Percentiles rank a stretch among this genome's conserved stretches.
Conservation (phyloP, 35 echinoderm and acorn worm species). For the Lytechinus pictus region DNA sequence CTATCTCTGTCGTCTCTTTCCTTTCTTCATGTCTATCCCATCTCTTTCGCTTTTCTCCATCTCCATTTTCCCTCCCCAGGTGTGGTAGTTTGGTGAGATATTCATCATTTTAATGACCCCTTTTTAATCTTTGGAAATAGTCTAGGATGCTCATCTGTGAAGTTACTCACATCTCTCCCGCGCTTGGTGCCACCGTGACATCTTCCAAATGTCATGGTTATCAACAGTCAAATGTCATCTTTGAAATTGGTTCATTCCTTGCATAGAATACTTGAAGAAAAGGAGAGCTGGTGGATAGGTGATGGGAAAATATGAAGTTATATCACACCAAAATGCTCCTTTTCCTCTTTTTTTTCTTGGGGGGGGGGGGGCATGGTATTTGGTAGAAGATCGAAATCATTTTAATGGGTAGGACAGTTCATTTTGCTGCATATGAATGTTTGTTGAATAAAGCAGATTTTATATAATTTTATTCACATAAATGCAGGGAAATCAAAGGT, state of each 20-base stretch:
- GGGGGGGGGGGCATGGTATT: not conserved
- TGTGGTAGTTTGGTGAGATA: not conserved
- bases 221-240: constrained; percentile 13
- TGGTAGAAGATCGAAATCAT: not conserved
- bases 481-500: no score
- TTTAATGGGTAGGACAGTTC: no score
- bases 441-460: not conserved
- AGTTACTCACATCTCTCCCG: not conserved
- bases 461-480: no score
- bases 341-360: no score
- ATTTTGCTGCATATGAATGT: not conserved
- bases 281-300: not conserved
- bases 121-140: constrained; percentile 7
- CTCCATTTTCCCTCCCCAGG: not conserved
- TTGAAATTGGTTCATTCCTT: not conserved
- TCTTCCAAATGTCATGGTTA: not conserved
- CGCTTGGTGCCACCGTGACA: not conserved
- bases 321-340: not conserved
- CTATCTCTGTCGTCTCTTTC: not conserved
- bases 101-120: constrained; percentile 4
- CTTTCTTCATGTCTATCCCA: not conserved
- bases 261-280: not conserved
- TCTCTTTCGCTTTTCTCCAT: not conserved
- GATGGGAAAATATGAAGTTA: not conserved
- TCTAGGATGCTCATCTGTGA: not conserved